Base-by-base conservation (phyloP, 2,113 vertebrate species). In the Entelurus aequoreus region DNA sequence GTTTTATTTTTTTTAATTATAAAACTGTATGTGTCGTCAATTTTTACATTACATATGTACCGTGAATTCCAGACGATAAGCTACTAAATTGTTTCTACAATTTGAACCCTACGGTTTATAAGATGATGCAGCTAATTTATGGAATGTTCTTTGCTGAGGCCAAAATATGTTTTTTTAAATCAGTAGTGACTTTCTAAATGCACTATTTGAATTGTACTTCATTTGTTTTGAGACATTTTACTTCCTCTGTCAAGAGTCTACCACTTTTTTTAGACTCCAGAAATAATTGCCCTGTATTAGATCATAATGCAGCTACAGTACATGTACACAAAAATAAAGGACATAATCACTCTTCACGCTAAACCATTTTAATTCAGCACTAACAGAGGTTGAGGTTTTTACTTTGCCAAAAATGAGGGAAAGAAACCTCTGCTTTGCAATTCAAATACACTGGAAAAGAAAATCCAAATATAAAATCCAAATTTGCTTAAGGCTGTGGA, bases 231-330 rank as follows among this genome's bases (percentile, higher is more conserved):
- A 53, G 28, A 53, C 16, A 19, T 67, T 78, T 60, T 53, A 66
- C 73, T 68, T 71, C 64, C 72, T 69, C 73, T 60, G 56, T 71
- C 75, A 70, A 79, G 62, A 84, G 78, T 77, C 61, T 63, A 77
- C 69, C 15, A 40, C 72, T 84, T 77, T 67, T 67, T 66, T 48
- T 57, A 83, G 73, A 58, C 77, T 77, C 85, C 84, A 80, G 82
- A 87, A 86, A 83, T 87, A 88, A 82, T 84, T 78, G 81, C 74
- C 84, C 80, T 86, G 84, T 76, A 85, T 86, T 72, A 66, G 68
- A 72, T 40, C 49, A 67, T 72, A 75, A 75, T 75, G 76, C 69
- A 64, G 60, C 72, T 66, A 71, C 76, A 47, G 19, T 14, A 81
- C 65, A 9, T 48, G 36, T 55, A 15, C 6, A 37, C 55, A 79